These are phyloP conservation scores for Nylanderia fulva DNA, from an alignment of 1,140 invertebrate genomes.

Conservation along the genomic window DNA sequence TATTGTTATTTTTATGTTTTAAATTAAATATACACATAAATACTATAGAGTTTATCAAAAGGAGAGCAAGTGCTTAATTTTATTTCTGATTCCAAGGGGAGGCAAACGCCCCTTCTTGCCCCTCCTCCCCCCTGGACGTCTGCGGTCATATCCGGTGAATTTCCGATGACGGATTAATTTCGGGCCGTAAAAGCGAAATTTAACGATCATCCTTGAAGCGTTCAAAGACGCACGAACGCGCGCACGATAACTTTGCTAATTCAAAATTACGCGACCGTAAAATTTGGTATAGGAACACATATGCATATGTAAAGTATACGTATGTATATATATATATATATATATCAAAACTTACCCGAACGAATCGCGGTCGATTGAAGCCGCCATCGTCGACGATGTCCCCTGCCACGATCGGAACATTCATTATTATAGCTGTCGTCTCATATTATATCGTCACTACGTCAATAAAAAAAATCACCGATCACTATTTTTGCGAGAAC, in stretches of 20 bases:
- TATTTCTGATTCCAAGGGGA: no score
- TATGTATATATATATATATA: no score
- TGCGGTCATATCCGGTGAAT: no score
- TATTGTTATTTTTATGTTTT: no score
- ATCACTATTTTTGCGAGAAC: background rate
- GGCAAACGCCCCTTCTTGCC: no score
- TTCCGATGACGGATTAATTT: background rate
- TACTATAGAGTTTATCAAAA: no score
- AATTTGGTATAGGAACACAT: background rate
- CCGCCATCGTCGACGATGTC: constrained; percentile 82
- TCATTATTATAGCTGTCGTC: constrained; percentile 81
- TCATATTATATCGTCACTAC: constrained; percentile 68
- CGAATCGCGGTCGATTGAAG: constrained; percentile 81
- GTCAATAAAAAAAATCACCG: background rate
- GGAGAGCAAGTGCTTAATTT: no score
- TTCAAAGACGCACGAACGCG: background rate
- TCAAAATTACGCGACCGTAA: constrained; percentile 15
- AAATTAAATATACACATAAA: no score
- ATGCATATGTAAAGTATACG: no score
- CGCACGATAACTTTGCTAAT: background rate
- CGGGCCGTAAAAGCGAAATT: background rate
- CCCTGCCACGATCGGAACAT: constrained; percentile 83
- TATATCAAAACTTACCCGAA: constrained; percentile 80
- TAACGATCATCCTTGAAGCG: constrained; percentile 18
- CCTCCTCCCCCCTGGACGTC: no score